Evolutionary conservation across 2,113 vertebrate genomes (phyloP).

Genomic region (rat (Rattus norvegicus)): DNA sequence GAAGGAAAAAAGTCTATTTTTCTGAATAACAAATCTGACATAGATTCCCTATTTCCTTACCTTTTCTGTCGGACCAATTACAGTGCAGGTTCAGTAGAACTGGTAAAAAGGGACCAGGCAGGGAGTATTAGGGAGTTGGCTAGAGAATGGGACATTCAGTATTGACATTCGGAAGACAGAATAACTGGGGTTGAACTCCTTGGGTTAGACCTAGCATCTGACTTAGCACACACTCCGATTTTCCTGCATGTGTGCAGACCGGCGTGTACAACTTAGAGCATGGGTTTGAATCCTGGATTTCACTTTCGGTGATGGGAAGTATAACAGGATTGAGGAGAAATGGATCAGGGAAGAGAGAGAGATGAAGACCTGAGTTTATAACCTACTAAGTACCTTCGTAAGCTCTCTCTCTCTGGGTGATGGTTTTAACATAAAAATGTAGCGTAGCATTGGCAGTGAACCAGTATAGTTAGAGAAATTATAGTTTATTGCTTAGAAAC

Average conservation of each 20-base stretch:
- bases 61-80: neutral
- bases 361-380: conserved; percentile 7
- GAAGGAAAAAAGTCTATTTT: neutral
- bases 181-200: neutral
- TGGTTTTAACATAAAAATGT: conserved; percentile 27
- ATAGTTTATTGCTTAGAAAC: neutral
- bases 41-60: neutral
- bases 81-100: neutral
- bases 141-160: neutral
- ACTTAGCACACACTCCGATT: neutral
- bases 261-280: neutral
- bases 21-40: neutral
- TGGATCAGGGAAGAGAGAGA: neutral
- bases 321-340: neutral
- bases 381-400: neutral
- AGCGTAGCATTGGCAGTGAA: neutral
- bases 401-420: neutral
- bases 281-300: neutral
- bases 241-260: neutral
- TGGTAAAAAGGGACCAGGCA: neutral
- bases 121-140: neutral
- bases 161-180: neutral
- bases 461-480: conserved; percentile 45
- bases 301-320: neutral
- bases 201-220: neutral